Conservation (phyloP, 2,888 invertebrate genomes). For the Lutraria lutraria region DNA sequence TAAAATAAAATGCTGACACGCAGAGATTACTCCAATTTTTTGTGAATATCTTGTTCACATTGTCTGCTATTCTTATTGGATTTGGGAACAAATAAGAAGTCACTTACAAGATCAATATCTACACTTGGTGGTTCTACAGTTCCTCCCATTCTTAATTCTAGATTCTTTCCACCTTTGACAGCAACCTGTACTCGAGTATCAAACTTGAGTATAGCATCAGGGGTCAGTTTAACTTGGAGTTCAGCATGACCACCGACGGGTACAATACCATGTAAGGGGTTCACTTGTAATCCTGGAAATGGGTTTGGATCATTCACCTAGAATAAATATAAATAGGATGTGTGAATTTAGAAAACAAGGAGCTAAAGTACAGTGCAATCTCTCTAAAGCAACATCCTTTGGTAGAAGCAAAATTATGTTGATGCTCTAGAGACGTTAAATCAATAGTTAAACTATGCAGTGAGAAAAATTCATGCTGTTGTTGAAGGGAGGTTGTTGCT, state of each 20-base stretch:
- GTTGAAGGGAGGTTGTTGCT: too few relatives aligned
- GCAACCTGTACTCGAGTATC: slow-evolving; percentile 85
- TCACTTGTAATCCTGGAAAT: slow-evolving; percentile 84
- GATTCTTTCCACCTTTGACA: slow-evolving; percentile 84
- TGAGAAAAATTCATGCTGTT: too few relatives aligned
- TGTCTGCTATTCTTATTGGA: neutral
- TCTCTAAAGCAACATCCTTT: too few relatives aligned
- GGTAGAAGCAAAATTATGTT: too few relatives aligned
- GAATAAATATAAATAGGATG: neutral
- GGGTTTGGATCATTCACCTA: slow-evolving; percentile 86
- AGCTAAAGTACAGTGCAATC: too few relatives aligned
- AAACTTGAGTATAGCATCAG: slow-evolving; percentile 86
- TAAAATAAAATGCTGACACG: too few relatives aligned
- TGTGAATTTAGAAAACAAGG: too few relatives aligned
- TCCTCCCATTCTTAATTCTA: slow-evolving; percentile 86
- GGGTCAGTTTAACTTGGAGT: slow-evolving; percentile 83
- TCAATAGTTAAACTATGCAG: too few relatives aligned
- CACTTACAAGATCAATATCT: slow-evolving; percentile 85
- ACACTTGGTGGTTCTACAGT: slow-evolving; percentile 86
- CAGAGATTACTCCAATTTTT: neutral
- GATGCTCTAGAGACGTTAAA: too few relatives aligned
- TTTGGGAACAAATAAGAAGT: neutral
- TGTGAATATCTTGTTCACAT: neutral
- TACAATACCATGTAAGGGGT: slow-evolving; percentile 85
- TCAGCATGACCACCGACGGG: slow-evolving; percentile 86